Evolutionary conservation across 64 coral and sea anemone genomes (phyloP), one percentile per base, ranked within the genome.

Genomic region (Platygyra sinensis): DNA sequence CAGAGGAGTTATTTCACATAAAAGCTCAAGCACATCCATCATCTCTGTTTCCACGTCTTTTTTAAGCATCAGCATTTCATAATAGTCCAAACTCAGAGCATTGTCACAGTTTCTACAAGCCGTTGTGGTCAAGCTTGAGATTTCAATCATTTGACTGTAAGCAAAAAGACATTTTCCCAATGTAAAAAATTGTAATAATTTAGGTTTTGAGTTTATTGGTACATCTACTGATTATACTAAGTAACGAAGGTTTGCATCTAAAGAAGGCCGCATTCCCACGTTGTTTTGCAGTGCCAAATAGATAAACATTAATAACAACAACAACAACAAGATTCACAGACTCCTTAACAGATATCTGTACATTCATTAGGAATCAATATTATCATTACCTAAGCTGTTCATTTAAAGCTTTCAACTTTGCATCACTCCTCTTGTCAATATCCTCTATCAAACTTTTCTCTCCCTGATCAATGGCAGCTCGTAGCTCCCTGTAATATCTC

Each of bases 11-110:
- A 89, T 90, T 39, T 96, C 91, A 86, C 97, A 99, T 3, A 91
- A 19, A 74, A 96, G 46, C 10, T 91, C 72, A 33, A 99, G 88
- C 13, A 94, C 97, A 33, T 86, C 74, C 19, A 74, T 79, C 61
- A 96, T 91, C 55, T 99, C 97, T 80, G 93, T 83, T 75, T 99
- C 94, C 0, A 99, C 97, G 12, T 99, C 94, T 30, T 90, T 99
- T 51, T 99, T 99, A 31, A 73, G 76, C 27, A 89, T 90, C 29
- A 99, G 80, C 94, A 99, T 93, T 9, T 89, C 97, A 76, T 96
- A 99, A 38, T 99, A 99, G 74, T 96, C 94, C 38, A 96, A 84
- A 76, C 79, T 76, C 30, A 99, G 79, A 14, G 94, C 94, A 84
- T 91, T 95, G 49, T 90, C 79, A 69, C 93, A 95, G 72, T 86